Evolutionary conservation across 2,888 invertebrate genomes (phyloP).

Genomic region (Cylindroiulus punctatus): DNA sequence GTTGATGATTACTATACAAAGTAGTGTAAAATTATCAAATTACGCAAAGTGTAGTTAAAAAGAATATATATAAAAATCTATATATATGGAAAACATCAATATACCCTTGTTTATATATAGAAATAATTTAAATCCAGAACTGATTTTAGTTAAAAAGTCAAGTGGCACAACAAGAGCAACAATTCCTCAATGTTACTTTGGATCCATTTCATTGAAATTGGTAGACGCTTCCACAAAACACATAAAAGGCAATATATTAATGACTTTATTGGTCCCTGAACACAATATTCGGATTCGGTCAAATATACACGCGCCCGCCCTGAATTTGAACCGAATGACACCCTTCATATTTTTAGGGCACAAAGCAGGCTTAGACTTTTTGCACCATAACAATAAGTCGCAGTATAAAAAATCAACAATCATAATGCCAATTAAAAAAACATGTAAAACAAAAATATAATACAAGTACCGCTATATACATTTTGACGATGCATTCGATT

Average conservation of each 20-base stretch:
- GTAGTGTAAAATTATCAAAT: no score
- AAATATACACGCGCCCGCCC: neutral
- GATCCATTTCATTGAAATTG: neutral
- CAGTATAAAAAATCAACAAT: conserved; percentile 46
- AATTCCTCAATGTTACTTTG: neutral
- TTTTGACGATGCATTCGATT: conserved; percentile 22
- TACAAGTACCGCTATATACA: conserved; percentile 39
- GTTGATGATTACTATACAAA: no score
- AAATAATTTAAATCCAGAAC: neutral
- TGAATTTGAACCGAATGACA: neutral
- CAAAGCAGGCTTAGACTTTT: conserved; percentile 5
- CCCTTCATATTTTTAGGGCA: neutral
- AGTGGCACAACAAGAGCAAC: neutral
- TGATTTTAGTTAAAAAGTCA: neutral
- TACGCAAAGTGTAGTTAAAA: no score
- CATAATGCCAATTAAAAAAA: conserved; percentile 1
- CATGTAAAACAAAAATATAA: conserved; percentile 33
- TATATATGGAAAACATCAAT: no score
- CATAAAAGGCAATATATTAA: conserved; percentile 39
- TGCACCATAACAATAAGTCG: neutral
- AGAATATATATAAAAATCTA: no score
- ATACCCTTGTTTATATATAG: no score
- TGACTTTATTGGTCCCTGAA: conserved; percentile 47
- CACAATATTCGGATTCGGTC: conserved; percentile 13
- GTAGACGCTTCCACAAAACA: conserved; percentile 35